phyloP scores from a whole-genome alignment of 2,888 invertebrate genomes.

The Pteria penguin region DNA sequence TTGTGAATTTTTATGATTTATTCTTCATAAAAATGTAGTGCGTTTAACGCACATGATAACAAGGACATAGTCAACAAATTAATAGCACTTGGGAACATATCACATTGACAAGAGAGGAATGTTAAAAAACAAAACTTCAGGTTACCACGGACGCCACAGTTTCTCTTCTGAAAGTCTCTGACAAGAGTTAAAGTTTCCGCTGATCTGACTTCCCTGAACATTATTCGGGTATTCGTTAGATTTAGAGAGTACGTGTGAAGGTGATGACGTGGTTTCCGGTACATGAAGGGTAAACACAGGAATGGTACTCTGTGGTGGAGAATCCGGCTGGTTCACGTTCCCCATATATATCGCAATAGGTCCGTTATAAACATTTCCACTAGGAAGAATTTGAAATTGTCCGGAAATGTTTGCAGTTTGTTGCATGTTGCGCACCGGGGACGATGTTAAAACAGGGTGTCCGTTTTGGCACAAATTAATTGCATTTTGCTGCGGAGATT shows the following conservation, averaged over 20 bases:
- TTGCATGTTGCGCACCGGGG: slow-evolving; percentile 17
- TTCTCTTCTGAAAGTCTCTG: slow-evolving; percentile 21
- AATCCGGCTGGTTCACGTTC: slow-evolving; percentile 35
- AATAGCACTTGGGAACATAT: too few species aligned
- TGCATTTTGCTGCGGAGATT: neutral
- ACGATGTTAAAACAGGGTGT: slow-evolving; percentile 10
- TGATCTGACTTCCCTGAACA: too few species aligned
- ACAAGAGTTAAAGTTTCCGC: too few species aligned
- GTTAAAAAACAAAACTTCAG: neutral
- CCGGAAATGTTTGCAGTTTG: slow-evolving; percentile 32
- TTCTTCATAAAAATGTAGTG: too few species aligned
- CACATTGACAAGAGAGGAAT: neutral
- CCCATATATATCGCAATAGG: slow-evolving; percentile 43
- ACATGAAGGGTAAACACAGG: slow-evolving; percentile 41
- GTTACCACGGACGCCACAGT: slow-evolving; percentile 33
- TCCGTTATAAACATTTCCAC: slow-evolving; percentile 35
- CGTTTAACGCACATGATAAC: too few species aligned
- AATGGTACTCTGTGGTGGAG: slow-evolving; percentile 2
- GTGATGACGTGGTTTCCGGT: neutral
- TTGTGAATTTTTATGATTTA: too few species aligned
- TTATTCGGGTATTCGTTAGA: slow-evolving; percentile 22
- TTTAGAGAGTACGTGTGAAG: neutral
- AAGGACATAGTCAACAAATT: too few species aligned
- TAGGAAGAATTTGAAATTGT: slow-evolving; percentile 43
- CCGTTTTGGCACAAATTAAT: neutral